These are phyloP conservation scores for Dendrophyllia cribrosa DNA, from an alignment of 64 coral and sea anemone species.

Conservation along the genomic window DNA sequence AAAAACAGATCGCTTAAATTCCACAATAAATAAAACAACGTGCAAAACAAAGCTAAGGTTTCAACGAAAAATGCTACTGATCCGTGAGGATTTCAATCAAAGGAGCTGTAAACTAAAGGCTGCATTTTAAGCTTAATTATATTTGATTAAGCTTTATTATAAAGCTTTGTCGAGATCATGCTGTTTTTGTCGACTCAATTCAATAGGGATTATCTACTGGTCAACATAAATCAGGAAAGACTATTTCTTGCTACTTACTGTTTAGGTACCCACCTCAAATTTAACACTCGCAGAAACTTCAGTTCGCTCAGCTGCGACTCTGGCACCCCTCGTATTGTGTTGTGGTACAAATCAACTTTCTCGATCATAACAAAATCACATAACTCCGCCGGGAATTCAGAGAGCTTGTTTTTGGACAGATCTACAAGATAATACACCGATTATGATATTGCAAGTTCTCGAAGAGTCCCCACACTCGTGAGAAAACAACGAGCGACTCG, in stretches of 20 bases:
- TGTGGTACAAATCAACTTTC: slow-evolving; percentile 91
- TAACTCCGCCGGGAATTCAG: slow-evolving; percentile 89
- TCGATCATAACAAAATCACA: slow-evolving; percentile 99
- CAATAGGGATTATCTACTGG: neutral
- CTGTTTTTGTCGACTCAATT: neutral
- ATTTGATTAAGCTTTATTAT: no score
- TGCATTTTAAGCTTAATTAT: no score
- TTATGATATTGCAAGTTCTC: neutral
- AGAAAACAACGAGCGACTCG: neutral
- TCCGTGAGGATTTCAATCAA: no score
- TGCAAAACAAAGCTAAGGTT: no score
- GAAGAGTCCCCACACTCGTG: neutral
- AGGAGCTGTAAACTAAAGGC: no score
- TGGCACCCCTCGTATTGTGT: slow-evolving; percentile 81
- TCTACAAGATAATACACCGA: slow-evolving; percentile 61
- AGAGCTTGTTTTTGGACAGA: slow-evolving; percentile 93
- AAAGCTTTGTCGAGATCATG: no score
- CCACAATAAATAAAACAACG: neutral
- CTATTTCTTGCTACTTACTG: neutral
- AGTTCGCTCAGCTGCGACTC: slow-evolving; percentile 64
- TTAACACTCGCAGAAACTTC: slow-evolving; percentile 81
- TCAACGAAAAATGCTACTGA: no score
- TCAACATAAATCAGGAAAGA: slow-evolving; percentile 11
- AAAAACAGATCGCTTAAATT: neutral
- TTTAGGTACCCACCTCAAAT: slow-evolving; percentile 76